These are phyloP conservation scores for Cettia cetti DNA, from an alignment of 2,113 vertebrate genomes.

Conservation along the genomic window DNA sequence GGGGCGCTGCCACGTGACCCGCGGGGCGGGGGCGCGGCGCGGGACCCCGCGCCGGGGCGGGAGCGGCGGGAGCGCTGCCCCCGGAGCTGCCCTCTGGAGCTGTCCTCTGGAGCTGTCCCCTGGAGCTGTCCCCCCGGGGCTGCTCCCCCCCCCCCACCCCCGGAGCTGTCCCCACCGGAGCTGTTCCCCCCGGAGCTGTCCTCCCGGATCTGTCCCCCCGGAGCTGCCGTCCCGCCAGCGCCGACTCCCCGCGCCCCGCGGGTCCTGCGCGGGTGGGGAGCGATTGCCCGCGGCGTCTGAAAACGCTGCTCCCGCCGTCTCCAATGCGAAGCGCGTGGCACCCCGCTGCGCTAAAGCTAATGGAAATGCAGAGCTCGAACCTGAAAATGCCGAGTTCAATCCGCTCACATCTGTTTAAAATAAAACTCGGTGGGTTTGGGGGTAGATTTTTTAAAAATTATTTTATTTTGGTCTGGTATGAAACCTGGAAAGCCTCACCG, in stretches of 20 bases:
- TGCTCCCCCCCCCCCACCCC: too few species aligned
- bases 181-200: too few species aligned
- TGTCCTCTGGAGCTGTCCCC: too few species aligned
- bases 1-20: not conserved
- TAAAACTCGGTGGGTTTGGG: not conserved
- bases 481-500: slow-evolving; percentile 20
- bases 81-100: too few species aligned
- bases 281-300: not conserved
- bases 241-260: not conserved
- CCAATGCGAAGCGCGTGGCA: not conserved
- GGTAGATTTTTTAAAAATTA: too few species aligned
- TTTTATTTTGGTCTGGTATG: not conserved
- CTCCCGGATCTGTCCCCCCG: too few species aligned
- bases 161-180: too few species aligned
- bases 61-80: not conserved
- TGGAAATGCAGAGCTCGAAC: not conserved
- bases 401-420: slow-evolving; percentile 63
- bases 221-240: not conserved
- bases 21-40: too few species aligned
- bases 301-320: not conserved
- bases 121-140: too few species aligned
- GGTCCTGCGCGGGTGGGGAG: not conserved
- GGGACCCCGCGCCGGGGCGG: too few species aligned
- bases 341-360: slow-evolving; percentile 17
- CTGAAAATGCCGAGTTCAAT: slow-evolving; percentile 25